Conservation (phyloP, 2,888 invertebrate genomes). For the Lasius platythorax region DNA sequence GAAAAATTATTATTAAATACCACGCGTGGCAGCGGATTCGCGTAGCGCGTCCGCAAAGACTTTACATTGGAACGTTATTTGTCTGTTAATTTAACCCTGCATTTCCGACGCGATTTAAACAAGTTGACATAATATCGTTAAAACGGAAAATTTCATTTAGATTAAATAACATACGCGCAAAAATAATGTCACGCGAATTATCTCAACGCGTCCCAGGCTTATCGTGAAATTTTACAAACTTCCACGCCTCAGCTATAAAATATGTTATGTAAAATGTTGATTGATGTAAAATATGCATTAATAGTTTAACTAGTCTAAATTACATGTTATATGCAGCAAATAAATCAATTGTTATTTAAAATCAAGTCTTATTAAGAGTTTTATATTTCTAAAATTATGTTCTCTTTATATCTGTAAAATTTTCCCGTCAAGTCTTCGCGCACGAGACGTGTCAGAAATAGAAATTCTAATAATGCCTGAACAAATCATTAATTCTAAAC, state of each 20-base stretch:
- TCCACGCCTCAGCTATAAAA: background rate
- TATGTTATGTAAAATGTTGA: background rate
- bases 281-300: background rate
- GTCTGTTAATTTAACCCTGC: slow-evolving; percentile 15
- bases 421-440: background rate
- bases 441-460: background rate
- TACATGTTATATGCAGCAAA: background rate
- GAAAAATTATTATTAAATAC: slow-evolving; percentile 41
- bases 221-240: slow-evolving; percentile 12
- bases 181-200: background rate
- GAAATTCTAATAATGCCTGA: background rate
- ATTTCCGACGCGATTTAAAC: slow-evolving; percentile 8
- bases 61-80: background rate
- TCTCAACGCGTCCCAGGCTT: background rate
- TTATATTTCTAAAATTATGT: background rate
- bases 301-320: background rate
- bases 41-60: background rate
- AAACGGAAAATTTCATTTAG: slow-evolving; percentile 27
- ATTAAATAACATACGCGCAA: background rate
- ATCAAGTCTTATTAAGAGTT: background rate
- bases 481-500: slow-evolving; percentile 45
- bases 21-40: background rate
- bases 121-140: background rate
- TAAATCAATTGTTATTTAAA: background rate
- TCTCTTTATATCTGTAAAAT: background rate